A percentile compares a stretch with the other conserved stretches of the same genome.
Conservation (phyloP, 2,113 vertebrate species). For the Amia ocellicauda region DNA sequence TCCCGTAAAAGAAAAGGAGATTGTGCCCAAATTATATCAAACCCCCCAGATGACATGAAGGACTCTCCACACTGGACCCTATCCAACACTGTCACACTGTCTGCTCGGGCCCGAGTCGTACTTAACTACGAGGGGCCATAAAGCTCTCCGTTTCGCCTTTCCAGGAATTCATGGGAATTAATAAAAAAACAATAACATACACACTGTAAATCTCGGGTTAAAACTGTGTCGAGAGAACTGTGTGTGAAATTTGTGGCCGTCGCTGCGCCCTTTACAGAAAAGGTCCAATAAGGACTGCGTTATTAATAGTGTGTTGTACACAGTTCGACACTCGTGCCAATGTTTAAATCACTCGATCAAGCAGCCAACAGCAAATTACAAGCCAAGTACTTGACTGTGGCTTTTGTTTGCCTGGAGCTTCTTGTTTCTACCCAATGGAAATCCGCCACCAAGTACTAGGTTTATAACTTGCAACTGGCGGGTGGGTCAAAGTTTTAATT, state of each 20-base stretch:
- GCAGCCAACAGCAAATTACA: too few relatives aligned
- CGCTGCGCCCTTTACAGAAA: slow-evolving; percentile 15
- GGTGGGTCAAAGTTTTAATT: too few relatives aligned
- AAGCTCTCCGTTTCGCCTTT: slow-evolving; percentile 18
- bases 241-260: too few relatives aligned
- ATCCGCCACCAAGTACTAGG: too few relatives aligned
- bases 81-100: slow-evolving; percentile 10
- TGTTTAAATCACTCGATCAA: too few relatives aligned
- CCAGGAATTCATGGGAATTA: slow-evolving; percentile 20
- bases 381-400: too few relatives aligned
- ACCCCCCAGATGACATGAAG: not conserved
- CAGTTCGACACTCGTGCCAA: slow-evolving; percentile 15
- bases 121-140: slow-evolving; percentile 9
- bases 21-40: not conserved
- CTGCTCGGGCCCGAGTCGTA: not conserved
- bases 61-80: not conserved
- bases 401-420: too few relatives aligned
- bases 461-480: too few relatives aligned
- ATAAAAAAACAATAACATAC: not conserved
- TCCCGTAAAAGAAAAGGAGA: not conserved
- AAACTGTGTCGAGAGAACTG: not conserved
- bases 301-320: slow-evolving; percentile 17
- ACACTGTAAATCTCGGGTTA: not conserved
- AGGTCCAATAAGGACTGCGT: slow-evolving; percentile 16
- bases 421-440: too few relatives aligned